phyloP scores from a whole-genome alignment of 2,888 invertebrate genomes.

The Dione vanillae region DNA sequence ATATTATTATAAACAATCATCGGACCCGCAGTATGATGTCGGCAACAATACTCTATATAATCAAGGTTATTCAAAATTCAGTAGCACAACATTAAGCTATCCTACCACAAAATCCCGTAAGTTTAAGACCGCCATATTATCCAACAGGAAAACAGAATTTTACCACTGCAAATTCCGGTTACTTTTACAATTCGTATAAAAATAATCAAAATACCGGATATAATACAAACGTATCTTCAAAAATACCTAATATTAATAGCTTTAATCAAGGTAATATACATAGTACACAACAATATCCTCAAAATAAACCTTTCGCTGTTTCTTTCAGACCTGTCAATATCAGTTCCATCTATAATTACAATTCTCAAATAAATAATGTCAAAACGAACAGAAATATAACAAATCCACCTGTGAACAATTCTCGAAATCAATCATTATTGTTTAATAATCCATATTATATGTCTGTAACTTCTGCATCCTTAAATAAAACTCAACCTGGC shows the following conservation, averaged over 20 bases:
- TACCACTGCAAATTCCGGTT: not conserved
- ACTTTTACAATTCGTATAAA: not conserved
- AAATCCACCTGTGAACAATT: not conserved
- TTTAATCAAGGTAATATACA: not conserved
- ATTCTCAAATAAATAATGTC: not conserved
- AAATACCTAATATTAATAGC: not conserved
- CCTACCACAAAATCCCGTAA: conserved; percentile 22
- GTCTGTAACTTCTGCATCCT: not conserved
- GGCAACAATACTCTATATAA: not conserved
- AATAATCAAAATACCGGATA: conserved; percentile 3
- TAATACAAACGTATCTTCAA: not conserved
- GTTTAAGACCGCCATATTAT: conserved; percentile 7
- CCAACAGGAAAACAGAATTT: not conserved
- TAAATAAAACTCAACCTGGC: not conserved
- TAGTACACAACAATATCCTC: not conserved
- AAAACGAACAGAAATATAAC: not conserved
- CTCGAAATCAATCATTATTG: conserved; percentile 3
- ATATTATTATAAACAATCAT: conserved; percentile 24
- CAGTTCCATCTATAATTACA: not conserved
- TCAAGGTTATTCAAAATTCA: not conserved
- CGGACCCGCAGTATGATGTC: conserved; percentile 4
- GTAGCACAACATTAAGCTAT: conserved; percentile 3
- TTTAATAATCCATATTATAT: not conserved
- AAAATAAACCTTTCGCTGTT: conserved; percentile 1
- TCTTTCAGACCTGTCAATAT: not conserved